A percentile compares a stretch with the other conserved stretches of the same genome.
Conservation (phyloP, 2,888 invertebrate species). For the Pterostichus madidus region DNA sequence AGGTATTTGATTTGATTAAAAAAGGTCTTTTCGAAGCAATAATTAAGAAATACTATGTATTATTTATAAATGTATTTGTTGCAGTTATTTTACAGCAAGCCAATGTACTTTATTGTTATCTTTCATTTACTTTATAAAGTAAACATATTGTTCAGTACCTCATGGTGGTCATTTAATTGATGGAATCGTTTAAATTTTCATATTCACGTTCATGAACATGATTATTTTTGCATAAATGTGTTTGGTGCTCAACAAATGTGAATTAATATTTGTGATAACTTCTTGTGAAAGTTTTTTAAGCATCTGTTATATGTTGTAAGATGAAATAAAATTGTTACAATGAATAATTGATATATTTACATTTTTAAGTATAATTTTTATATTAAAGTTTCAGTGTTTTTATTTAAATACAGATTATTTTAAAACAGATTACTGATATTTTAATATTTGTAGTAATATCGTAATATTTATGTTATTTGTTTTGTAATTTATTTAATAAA, state of each 20-base stretch:
- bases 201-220: slow-evolving; percentile 60
- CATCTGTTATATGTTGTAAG: slow-evolving; percentile 66
- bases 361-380: slow-evolving; percentile 56
- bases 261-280: slow-evolving; percentile 67
- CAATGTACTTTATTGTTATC: slow-evolving; percentile 8
- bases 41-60: slow-evolving; percentile 35
- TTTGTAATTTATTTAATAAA: slow-evolving; percentile 64
- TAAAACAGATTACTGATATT: slow-evolving; percentile 39
- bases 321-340: slow-evolving; percentile 67
- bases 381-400: slow-evolving; percentile 14
- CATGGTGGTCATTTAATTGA: slow-evolving; percentile 29
- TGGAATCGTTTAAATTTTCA: slow-evolving; percentile 45
- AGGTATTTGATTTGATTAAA: slow-evolving; percentile 42
- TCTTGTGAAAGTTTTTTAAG: slow-evolving; percentile 67
- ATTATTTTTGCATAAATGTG: slow-evolving; percentile 65
- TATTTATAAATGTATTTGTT: slow-evolving; percentile 24
- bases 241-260: slow-evolving; percentile 67
- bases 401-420: slow-evolving; percentile 37
- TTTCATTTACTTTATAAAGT: slow-evolving; percentile 1
- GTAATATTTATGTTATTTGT: slow-evolving; percentile 58
- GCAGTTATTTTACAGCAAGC: slow-evolving; percentile 15
- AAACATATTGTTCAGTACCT: slow-evolving; percentile 36
- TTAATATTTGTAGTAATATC: slow-evolving; percentile 37
- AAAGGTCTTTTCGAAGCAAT: slow-evolving; percentile 28
- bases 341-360: slow-evolving; percentile 63